Evolutionary conservation across 2,113 vertebrate species (phyloP), one percentile per base, ranked within the genome.

Genomic region (Rattus rattus): DNA sequence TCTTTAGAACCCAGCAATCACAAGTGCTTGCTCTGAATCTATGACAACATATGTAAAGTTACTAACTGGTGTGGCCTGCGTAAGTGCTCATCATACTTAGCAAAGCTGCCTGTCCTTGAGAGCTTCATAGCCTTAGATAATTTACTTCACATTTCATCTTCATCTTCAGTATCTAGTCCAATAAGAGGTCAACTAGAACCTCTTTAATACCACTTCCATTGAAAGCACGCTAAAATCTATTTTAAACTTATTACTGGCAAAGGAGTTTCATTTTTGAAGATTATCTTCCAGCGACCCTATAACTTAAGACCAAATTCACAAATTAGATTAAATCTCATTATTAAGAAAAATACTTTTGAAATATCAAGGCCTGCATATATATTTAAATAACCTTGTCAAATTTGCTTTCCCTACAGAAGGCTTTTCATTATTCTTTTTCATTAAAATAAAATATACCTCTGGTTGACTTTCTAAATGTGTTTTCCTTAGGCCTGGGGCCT

Each of bases 371-470:
- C 33, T 79, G 87, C 20, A 75, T 97, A 95, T 95, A 96, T 97
- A 65, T 96, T 98, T 96, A 96, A 98, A 94, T 97, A 97, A 96
- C 93, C 95, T 97, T 96, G 80, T 96, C 92, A 97, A 96, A 96
- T 96, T 92, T 97, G 56, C 43, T 95, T 39, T 95, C 83, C 73
- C 96, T 96, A 79, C 86, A 92, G 94, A 96, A 95, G 59, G 43
- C 59, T 97, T 97, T 97, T 96, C 89, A 94, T 96, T 97, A 95
- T 97, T 96, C 89, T 97, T 97, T 97, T 96, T 95, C 91, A 96
- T 98, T 97, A 97, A 97, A 96, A 96, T 95, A 94, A 97, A 97
- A 98, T 86, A 96, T 93, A 94, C 91, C 89, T 97, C 91, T 95
- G 84, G 92, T 94, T 97, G 94, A 96, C 69, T 97, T 98, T 94